These are phyloP conservation scores for Cotesia typhae DNA, from an alignment of 1,140 invertebrate genomes.

Conservation along the genomic window DNA sequence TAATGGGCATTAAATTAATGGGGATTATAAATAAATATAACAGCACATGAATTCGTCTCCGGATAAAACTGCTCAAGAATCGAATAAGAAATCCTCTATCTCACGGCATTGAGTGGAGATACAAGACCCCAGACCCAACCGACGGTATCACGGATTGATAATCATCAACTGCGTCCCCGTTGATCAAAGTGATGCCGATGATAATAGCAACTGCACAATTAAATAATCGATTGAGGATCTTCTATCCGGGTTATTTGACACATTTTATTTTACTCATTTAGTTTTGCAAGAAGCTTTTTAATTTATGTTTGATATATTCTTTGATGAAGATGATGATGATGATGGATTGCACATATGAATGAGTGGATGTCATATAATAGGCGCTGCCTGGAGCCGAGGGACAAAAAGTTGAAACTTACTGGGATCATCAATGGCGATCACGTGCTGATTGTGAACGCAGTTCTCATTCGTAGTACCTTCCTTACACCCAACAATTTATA, in stretches of 20 bases:
- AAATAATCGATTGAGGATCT: not conserved
- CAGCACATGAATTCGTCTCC: constrained; percentile 22
- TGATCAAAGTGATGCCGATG: constrained; percentile 29
- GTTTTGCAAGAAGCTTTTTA: too few species aligned
- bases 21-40: too few species aligned
- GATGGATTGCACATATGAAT: too few species aligned
- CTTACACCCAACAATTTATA: too few species aligned
- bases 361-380: not conserved
- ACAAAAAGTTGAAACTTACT: constrained; percentile 43
- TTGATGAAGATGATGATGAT: too few species aligned
- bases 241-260: not conserved
- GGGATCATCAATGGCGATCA: constrained; percentile 55
- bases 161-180: constrained; percentile 13
- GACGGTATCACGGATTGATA: not conserved
- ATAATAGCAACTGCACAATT: not conserved
- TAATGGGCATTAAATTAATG: too few species aligned
- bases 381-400: not conserved
- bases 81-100: constrained; percentile 24
- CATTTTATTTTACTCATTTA: too few species aligned
- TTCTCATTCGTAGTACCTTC: not conserved
- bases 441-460: constrained; percentile 40
- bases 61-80: constrained; percentile 14
- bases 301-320: too few species aligned
- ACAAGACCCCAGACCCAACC: too few species aligned
- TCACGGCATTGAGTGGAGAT: constrained; percentile 21